Evolutionary conservation across 2,888 invertebrate genomes (phyloP).

Genomic region (Acleris sparsana): DNA sequence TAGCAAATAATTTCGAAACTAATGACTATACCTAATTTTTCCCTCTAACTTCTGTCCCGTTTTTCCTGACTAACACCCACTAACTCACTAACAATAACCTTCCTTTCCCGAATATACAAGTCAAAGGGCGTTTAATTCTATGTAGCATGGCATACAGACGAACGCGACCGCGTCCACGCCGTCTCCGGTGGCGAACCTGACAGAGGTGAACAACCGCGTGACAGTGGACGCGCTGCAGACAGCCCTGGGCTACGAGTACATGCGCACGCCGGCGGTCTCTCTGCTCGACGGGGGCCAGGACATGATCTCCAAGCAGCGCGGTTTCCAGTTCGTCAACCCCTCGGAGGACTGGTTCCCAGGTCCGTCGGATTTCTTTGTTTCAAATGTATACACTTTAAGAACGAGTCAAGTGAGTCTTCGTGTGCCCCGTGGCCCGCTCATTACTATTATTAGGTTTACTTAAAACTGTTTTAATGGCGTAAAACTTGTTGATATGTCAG

Average conservation of each 20-base stretch:
- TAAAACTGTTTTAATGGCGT: no score
- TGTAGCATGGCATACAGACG: conserved; percentile 90
- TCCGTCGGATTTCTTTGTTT: conserved; percentile 49
- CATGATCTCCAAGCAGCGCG: conserved; percentile 89
- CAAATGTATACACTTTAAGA: no score
- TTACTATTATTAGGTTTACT: no score
- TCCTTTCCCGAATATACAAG: conserved; percentile 52
- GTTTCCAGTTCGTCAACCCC: conserved; percentile 93
- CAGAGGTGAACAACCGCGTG: conserved; percentile 88
- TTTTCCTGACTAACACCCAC: not conserved
- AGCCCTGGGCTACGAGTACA: conserved; percentile 92
- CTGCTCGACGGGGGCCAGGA: conserved; percentile 89
- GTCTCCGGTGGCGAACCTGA: conserved; percentile 92
- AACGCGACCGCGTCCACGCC: conserved; percentile 93
- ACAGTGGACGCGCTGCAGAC: conserved; percentile 89
- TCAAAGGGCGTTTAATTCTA: conserved; percentile 76
- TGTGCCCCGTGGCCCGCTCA: no score
- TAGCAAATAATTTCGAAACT: conserved; percentile 4
- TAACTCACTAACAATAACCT: conserved; percentile 49
- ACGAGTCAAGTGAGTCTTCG: no score
- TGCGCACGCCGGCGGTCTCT: conserved; percentile 87
- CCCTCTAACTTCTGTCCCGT: not conserved
- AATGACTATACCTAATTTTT: no score
- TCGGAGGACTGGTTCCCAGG: conserved; percentile 95
- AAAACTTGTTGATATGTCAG: no score